Evolutionary conservation across 2,113 vertebrate genomes (phyloP).

Genomic region (Perca flavescens): DNA sequence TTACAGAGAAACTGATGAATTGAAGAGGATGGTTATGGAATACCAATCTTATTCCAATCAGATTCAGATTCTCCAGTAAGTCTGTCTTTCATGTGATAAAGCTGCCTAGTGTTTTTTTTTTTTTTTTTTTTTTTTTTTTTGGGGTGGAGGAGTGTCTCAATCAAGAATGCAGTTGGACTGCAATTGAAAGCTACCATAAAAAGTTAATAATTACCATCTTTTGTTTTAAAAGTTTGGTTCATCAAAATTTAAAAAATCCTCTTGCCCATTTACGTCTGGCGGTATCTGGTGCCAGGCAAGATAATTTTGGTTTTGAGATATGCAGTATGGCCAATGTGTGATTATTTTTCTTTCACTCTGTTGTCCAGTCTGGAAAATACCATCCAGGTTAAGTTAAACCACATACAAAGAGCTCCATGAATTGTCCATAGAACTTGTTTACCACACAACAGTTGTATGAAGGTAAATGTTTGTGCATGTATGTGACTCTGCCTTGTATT

Average conservation of each 20-base stretch:
- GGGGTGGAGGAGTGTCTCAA: background rate
- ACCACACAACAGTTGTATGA: background rate
- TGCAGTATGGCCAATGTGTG: background rate
- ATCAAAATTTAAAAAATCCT: background rate
- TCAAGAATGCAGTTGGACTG: background rate
- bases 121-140: no score
- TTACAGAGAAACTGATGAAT: constrained; percentile 74
- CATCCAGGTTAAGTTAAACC: background rate
- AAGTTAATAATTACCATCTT: background rate
- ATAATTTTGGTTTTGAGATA: background rate
- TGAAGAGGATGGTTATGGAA: constrained; percentile 74
- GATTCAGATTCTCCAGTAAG: constrained; percentile 79
- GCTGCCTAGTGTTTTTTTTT: background rate
- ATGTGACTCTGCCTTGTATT: background rate
- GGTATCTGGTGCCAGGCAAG: background rate
- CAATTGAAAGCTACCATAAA: background rate
- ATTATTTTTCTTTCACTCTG: background rate
- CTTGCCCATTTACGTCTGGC: background rate
- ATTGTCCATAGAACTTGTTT: background rate
- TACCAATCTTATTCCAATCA: constrained; percentile 76
- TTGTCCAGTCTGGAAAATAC: background rate
- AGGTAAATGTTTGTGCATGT: background rate
- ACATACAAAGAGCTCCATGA: background rate
- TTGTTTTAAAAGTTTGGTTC: background rate
- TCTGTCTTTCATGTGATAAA: background rate